Percentiles rank a stretch among this genome's conserved stretches.
phyloP scores from a whole-genome alignment of 2,113 vertebrate genomes.

The Saccopteryx leptura region DNA sequence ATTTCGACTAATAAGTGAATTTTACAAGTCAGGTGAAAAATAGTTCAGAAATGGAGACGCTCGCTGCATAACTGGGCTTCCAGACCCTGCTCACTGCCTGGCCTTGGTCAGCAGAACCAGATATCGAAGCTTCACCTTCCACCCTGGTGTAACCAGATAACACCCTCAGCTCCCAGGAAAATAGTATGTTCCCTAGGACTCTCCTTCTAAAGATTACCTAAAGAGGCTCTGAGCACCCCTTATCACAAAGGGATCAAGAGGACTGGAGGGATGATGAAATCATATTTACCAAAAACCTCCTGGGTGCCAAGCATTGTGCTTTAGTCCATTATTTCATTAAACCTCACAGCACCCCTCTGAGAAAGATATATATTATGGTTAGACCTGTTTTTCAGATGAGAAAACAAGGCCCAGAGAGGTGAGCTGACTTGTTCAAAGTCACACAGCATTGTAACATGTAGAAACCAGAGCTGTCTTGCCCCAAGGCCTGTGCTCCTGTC shows the following conservation, averaged over 20 bases:
- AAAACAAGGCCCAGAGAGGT: neutral
- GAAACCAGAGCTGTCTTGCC: neutral
- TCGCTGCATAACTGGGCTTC: neutral
- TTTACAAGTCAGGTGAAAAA: slow-evolving; percentile 22
- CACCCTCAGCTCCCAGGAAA: neutral
- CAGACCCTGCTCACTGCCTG: neutral
- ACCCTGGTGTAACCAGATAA: neutral
- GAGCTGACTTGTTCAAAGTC: neutral
- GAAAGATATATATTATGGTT: neutral
- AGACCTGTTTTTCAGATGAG: neutral
- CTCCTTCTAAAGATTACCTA: neutral
- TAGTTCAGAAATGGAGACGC: neutral
- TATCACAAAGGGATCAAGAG: neutral
- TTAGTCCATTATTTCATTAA: neutral
- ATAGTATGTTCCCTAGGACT: neutral
- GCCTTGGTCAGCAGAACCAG: too few species aligned
- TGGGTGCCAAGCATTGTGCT: neutral
- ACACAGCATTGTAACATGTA: neutral
- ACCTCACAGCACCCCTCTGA: neutral
- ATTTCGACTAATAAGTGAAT: slow-evolving; percentile 59
- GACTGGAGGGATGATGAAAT: too few species aligned
- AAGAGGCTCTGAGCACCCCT: neutral
- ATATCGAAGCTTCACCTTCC: neutral
- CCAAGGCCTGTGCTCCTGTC: neutral
- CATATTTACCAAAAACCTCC: neutral